phyloP scores from a whole-genome alignment of 2,113 vertebrate genomes.

The Casuarius casuarius region DNA sequence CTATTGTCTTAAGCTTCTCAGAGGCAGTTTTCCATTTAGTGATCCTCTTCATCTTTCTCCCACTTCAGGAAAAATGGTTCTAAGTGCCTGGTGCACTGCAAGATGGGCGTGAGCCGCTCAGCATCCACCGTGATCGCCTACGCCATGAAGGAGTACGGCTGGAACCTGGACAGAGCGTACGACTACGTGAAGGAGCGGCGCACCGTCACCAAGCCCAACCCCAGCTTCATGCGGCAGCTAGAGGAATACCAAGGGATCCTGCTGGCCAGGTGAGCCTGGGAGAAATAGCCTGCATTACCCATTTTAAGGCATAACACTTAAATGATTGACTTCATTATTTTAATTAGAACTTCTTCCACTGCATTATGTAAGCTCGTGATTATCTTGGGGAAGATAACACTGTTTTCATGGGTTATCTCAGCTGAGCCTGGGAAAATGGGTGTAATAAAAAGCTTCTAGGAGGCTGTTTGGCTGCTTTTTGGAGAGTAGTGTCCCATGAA shows the following conservation, averaged over 20 bases:
- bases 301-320: accelerated
- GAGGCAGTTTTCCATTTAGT: neutral
- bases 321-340: neutral
- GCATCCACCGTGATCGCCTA: conserved; percentile 98
- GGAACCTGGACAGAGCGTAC: conserved; percentile 93
- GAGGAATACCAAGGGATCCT: conserved; percentile 99
- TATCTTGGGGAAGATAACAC: neutral
- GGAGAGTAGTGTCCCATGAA: conserved; percentile 57
- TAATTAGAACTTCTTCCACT: neutral
- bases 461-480: conserved; percentile 29
- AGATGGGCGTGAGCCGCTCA: conserved; percentile 97
- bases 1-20: neutral
- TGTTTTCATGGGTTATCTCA: neutral
- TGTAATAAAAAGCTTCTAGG: conserved; percentile 38
- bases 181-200: conserved; percentile 94
- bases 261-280: conserved; percentile 87
- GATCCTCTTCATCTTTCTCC: neutral
- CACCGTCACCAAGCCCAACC: conserved; percentile 93
- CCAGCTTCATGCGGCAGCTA: conserved; percentile 96
- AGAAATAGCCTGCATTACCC: neutral
- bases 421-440: neutral
- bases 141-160: conserved; percentile 98
- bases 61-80: conserved; percentile 89
- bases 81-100: conserved; percentile 98
- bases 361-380: accelerated